A percentile compares a stretch with the other conserved stretches of the same genome.
These are phyloP conservation scores for Leptinotarsa undecemlineata DNA, from an alignment of 1,140 invertebrate species.

Conservation along the genomic window DNA sequence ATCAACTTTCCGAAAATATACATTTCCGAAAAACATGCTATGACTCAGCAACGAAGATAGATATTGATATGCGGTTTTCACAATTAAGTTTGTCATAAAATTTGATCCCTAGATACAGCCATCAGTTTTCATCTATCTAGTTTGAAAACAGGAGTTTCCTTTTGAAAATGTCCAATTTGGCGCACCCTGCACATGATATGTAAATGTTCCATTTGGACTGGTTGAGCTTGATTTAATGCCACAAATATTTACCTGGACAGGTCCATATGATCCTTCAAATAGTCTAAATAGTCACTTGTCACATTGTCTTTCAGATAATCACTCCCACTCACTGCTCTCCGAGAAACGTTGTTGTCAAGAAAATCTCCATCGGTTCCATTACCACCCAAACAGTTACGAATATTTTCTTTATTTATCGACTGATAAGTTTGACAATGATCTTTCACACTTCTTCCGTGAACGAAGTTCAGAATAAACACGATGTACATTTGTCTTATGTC, in stretches of 20 bases:
- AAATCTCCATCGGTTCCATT: background rate
- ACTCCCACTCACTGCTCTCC: background rate
- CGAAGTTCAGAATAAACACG: constrained; percentile 11
- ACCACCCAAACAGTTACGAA: constrained; percentile 13
- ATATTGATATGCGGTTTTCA: too few species aligned
- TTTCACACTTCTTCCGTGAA: constrained; percentile 7
- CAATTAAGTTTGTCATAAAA: too few species aligned
- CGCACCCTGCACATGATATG: too few species aligned
- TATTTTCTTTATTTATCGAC: constrained; percentile 22
- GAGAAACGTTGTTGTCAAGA: background rate
- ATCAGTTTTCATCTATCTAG: too few species aligned
- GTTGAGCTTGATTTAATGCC: too few species aligned
- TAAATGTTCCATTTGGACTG: too few species aligned
- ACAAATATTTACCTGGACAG: background rate
- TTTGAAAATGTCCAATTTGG: too few species aligned
- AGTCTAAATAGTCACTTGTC: background rate
- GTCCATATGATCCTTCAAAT: background rate
- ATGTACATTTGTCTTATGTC: constrained; percentile 14
- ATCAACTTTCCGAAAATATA: too few species aligned
- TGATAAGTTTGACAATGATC: background rate
- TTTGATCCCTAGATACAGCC: too few species aligned
- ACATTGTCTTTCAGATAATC: background rate
- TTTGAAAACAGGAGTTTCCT: too few species aligned
- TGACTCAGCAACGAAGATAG: too few species aligned
- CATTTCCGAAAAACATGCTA: too few species aligned